Evolutionary conservation across 2,113 vertebrate genomes (phyloP), one percentile per base, ranked within the genome.

Genomic region (Vanacampus margaritifer): DNA sequence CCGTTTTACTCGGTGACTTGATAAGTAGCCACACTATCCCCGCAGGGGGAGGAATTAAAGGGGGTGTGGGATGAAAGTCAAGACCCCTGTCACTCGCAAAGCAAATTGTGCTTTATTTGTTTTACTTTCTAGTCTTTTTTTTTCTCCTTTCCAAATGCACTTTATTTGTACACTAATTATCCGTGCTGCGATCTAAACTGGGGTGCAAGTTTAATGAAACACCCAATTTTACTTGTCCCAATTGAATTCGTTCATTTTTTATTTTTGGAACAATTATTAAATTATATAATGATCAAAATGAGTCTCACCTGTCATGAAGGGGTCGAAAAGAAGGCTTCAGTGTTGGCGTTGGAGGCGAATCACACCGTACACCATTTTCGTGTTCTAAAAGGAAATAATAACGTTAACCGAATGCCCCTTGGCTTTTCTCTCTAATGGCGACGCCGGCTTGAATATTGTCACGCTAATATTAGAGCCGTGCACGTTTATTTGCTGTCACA

Each of bases 301-400:
- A 16, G 41, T 75, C 86, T 88, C 92, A 99, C 97, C 96, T 97
- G 93, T 98, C 95, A 74, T 95, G 94, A 64, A 95, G 91, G 17
- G 96, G 93, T 88, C 97, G 95, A 91, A 98, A 98, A 58, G 96
- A 94, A 48, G 96, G 94, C 89, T 97, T 96, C 82, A 96, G 82
- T 67, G 89, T 92, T 82, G 92, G 96, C 78, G 94, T 91, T 14
- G 95, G 88, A 70, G 89, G 95, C 58, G 97, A 95, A 73, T 95
- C 95, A 3, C 91, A 93, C 87, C 94, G 92, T 78, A 93, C 88
- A 83, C 90, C 80, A 53, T 94, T 93, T 93, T 96, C 95, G 88
- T 94, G 94, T 78, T 98, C 95, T 98, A 84, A 59, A 79, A 60
- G 51, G 26, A 82, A 78, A 77, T 46, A 39, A 70, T 57, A 17